These are phyloP conservation scores for Drosophila kikkawai DNA, from an alignment of 1,140 invertebrate species.

Conservation along the genomic window DNA sequence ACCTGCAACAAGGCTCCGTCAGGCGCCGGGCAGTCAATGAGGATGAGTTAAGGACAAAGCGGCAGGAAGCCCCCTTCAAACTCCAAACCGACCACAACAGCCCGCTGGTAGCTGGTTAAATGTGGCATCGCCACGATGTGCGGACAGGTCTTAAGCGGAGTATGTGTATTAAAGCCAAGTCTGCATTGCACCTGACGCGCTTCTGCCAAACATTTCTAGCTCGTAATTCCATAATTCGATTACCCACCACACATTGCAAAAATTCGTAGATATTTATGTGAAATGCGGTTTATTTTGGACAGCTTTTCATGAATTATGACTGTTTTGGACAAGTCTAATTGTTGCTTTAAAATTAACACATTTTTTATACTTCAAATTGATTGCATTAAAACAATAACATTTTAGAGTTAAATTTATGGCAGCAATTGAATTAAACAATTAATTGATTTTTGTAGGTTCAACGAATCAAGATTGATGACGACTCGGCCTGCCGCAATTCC, in stretches of 20 bases:
- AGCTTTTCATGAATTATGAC: neutral
- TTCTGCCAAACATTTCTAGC: too few relatives aligned
- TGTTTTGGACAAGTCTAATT: neutral
- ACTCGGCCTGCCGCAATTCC: constrained; percentile 90
- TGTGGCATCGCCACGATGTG: neutral
- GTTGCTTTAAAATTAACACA: neutral
- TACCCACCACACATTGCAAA: neutral
- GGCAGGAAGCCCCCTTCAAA: constrained; percentile 15
- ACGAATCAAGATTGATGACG: constrained; percentile 93
- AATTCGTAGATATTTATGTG: neutral
- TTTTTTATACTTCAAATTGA: neutral
- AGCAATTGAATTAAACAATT: neutral
- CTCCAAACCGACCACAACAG: constrained; percentile 21
- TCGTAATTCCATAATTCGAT: neutral
- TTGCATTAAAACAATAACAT: neutral
- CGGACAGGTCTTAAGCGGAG: constrained; percentile 5
- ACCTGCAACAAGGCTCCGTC: constrained; percentile 1
- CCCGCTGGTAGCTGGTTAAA: constrained; percentile 21
- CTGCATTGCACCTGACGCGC: neutral
- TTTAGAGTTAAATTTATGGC: neutral
- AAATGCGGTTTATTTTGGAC: neutral
- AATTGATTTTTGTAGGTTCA: constrained; percentile 61
- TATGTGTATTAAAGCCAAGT: constrained; percentile 22
- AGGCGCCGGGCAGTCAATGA: constrained; percentile 33
- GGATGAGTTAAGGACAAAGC: constrained; percentile 53